Evolutionary conservation across 2,888 invertebrate genomes (phyloP).

Genomic region (Athrips mouffetella): DNA sequence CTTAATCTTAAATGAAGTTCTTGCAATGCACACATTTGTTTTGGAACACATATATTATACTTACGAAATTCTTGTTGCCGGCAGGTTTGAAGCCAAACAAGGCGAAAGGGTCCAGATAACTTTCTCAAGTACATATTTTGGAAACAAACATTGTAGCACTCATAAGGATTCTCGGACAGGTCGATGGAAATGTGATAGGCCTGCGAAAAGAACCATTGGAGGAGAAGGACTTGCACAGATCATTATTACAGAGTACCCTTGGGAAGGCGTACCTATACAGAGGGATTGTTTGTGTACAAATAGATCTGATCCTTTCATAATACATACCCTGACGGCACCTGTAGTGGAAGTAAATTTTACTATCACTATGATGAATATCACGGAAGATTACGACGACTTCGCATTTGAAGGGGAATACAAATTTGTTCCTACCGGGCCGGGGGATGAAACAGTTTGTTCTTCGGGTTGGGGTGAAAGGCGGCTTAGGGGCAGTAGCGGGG

Average conservation of each 20-base stretch:
- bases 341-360: slow-evolving; percentile 86
- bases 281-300: slow-evolving; percentile 87
- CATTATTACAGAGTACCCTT: slow-evolving; percentile 83
- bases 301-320: slow-evolving; percentile 80
- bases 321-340: slow-evolving; percentile 83
- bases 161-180: slow-evolving; percentile 82
- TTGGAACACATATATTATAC: not conserved
- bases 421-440: slow-evolving; percentile 78
- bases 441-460: slow-evolving; percentile 79
- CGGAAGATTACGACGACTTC: slow-evolving; percentile 88
- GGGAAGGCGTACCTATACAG: slow-evolving; percentile 82
- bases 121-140: slow-evolving; percentile 83
- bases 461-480: slow-evolving; percentile 82
- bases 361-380: slow-evolving; percentile 87
- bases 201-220: slow-evolving; percentile 61
- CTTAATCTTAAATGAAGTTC: slow-evolving; percentile 7
- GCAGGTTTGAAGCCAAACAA: slow-evolving; percentile 82
- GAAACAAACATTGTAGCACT: slow-evolving; percentile 82
- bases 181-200: slow-evolving; percentile 83
- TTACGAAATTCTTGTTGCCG: slow-evolving; percentile 20
- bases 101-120: slow-evolving; percentile 84
- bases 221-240: slow-evolving; percentile 79
- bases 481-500: slow-evolving; percentile 84
- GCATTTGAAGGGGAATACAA: slow-evolving; percentile 87
- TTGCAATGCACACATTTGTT: not conserved